These are phyloP conservation scores for Limnothrissa miodon DNA, from an alignment of 2,113 vertebrate species.

Conservation along the genomic window DNA sequence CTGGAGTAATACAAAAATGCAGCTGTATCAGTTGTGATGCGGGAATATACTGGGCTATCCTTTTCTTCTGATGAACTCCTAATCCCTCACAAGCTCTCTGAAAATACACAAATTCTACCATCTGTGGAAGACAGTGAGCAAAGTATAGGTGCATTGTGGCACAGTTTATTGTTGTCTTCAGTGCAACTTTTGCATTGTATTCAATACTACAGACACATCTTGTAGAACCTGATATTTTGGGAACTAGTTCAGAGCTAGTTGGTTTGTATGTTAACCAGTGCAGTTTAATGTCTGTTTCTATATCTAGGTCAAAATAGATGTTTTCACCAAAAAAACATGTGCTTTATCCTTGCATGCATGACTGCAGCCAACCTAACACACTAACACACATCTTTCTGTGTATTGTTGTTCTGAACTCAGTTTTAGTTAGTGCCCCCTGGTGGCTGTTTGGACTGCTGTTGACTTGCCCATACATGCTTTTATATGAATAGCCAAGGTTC, in stretches of 20 bases:
- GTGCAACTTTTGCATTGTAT: too few species aligned
- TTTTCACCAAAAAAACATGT: too few species aligned
- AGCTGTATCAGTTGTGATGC: background rate
- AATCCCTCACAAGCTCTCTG: background rate
- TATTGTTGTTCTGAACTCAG: background rate
- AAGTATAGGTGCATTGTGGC: background rate
- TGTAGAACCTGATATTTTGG: too few species aligned
- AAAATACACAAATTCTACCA: background rate
- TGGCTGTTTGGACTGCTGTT: background rate
- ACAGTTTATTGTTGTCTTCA: too few species aligned
- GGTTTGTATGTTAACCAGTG: too few species aligned
- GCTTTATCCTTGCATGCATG: background rate
- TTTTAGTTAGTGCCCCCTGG: background rate
- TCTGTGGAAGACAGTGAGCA: background rate
- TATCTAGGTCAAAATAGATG: too few species aligned
- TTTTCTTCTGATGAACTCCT: background rate
- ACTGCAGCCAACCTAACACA: background rate
- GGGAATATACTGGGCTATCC: background rate
- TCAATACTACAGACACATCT: too few species aligned
- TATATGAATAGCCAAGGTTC: background rate
- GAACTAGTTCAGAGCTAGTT: too few species aligned
- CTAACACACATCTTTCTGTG: background rate
- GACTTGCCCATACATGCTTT: background rate
- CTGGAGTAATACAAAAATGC: background rate
- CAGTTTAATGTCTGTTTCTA: too few species aligned